Conservation (phyloP, 2,888 invertebrate species). For the Heteromyza rotundicornis region DNA sequence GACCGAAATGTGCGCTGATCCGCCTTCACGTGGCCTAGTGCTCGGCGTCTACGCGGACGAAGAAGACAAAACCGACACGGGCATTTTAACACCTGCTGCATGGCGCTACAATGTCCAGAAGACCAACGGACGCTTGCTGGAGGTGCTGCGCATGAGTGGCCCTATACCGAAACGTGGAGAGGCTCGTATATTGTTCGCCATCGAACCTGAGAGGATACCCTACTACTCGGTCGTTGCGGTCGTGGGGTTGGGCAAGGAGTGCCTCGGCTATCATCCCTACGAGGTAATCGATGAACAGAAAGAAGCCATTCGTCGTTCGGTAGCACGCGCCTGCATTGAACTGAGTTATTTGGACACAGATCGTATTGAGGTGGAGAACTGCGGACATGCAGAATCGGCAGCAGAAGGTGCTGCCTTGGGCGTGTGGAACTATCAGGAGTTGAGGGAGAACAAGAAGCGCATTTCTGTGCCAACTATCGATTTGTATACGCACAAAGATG, state of each 20-base stretch:
- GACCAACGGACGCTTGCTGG: conserved; percentile 66
- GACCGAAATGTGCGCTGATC: conserved; percentile 57
- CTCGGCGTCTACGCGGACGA: conserved; percentile 71
- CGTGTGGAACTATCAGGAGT: conserved; percentile 72
- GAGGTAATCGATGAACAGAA: conserved; percentile 78
- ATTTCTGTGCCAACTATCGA: conserved; percentile 51
- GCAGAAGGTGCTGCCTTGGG: conserved; percentile 78
- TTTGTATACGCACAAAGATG: conserved; percentile 67
- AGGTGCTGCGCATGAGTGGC: conserved; percentile 64
- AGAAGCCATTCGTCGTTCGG: conserved; percentile 76
- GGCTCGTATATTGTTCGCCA: conserved; percentile 70
- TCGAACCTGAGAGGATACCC: conserved; percentile 64
- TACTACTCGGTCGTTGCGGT: conserved; percentile 72
- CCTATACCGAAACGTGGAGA: conserved; percentile 65
- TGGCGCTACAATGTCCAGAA: conserved; percentile 67
- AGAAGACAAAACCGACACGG: conserved; percentile 64
- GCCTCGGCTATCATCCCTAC: conserved; percentile 69
- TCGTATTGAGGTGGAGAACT: conserved; percentile 74
- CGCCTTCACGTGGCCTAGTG: conserved; percentile 65
- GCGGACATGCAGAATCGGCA: conserved; percentile 76
- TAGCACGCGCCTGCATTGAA: conserved; percentile 68
- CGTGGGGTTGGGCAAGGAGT: conserved; percentile 76
- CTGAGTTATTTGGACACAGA: conserved; percentile 66
- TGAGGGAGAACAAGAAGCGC: conserved; percentile 46
- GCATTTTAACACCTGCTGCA: conserved; percentile 69